Evolutionary conservation across 2,113 vertebrate species (phyloP), one percentile per base, ranked within the genome.

Genomic region (Misgurnus anguillicaudatus): DNA sequence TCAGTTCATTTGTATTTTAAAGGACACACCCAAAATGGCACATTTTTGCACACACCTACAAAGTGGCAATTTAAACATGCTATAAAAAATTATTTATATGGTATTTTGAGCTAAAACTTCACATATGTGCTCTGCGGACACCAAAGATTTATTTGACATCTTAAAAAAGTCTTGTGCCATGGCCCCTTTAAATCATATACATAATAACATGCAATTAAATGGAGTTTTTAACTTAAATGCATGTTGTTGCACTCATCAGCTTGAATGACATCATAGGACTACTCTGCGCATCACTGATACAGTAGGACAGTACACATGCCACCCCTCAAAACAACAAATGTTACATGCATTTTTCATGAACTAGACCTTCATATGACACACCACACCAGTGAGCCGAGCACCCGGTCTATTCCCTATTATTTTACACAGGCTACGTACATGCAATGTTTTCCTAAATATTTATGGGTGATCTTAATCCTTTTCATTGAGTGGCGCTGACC

Each of bases 401-500:
- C 63, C 60, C 69, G 53, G 19, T 41, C 10, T 31, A 31, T 31
- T 61, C 63, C 65, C 63, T 61, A n/a, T 51, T 57, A 3, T 6
- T n/a, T 21, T 21, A 9, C 13, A 58, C 42, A 66, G 13, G 24
- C n/a, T 78, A 31, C 31, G 41, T 72, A 71, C 75, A 53, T 24
- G 51, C 19, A 11, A 73, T 75, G 47, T 70, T 63, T 75, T 65
- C 61, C 53, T 81, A 80, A 79, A 79, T 75, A 64, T 79, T 77
- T 82, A 69, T 72, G 75, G 55, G 69, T 62, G 65, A 84, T 79
- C 72, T 74, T 83, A 78, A 78, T 82, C 78, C 80, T 71, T 63
- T 75, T 66, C 69, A 19, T 53, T 71, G 47, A 86, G 83, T 75
- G 77, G 55, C 76, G 70, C 84, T 88, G 83, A 87, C 80, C 82